phyloP scores from a whole-genome alignment of 2,797 vertebrate genomes.

The Antennarius maculatus region DNA sequence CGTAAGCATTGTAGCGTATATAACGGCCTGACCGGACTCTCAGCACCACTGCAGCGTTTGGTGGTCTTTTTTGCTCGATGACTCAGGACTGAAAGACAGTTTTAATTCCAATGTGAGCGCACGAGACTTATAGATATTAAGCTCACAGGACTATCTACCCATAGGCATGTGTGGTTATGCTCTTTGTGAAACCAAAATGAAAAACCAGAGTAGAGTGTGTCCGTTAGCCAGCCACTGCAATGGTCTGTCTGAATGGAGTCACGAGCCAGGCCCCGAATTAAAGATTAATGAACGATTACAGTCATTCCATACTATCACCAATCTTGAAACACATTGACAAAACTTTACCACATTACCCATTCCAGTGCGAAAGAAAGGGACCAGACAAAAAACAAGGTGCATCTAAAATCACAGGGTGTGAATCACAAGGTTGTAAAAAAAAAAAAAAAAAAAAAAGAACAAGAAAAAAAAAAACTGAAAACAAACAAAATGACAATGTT shows the following conservation, averaged over 20 bases:
- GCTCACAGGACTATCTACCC: constrained; percentile 46
- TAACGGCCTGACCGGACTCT: constrained; percentile 67
- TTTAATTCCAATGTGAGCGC: constrained; percentile 33
- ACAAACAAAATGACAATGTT: constrained; percentile 92
- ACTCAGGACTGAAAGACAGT: constrained; percentile 10
- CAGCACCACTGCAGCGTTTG: constrained; percentile 77
- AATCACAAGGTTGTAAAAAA: constrained; percentile 86
- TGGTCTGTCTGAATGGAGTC: constrained; percentile 69
- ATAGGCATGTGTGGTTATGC: constrained; percentile 27
- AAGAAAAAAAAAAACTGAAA: constrained; percentile 89
- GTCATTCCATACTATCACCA: constrained; percentile 79
- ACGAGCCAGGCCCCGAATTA: constrained; percentile 70
- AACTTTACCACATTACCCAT: constrained; percentile 92
- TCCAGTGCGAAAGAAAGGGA: constrained; percentile 89
- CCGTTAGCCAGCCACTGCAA: constrained; percentile 74
- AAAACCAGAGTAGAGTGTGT: constrained; percentile 52
- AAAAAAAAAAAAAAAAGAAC: constrained; percentile 48
- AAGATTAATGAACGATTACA: constrained; percentile 73
- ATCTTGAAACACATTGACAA: constrained; percentile 78
- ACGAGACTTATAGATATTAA: constrained; percentile 20
- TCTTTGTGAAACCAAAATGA: constrained; percentile 40
- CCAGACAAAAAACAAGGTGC: constrained; percentile 79
- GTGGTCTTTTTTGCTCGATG: constrained; percentile 15
- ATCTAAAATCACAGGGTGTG: constrained; percentile 80
- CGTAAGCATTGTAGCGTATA: constrained; percentile 59